Base-by-base conservation (phyloP, 1,140 invertebrate species). In the Diploscapter pachys region DNA sequence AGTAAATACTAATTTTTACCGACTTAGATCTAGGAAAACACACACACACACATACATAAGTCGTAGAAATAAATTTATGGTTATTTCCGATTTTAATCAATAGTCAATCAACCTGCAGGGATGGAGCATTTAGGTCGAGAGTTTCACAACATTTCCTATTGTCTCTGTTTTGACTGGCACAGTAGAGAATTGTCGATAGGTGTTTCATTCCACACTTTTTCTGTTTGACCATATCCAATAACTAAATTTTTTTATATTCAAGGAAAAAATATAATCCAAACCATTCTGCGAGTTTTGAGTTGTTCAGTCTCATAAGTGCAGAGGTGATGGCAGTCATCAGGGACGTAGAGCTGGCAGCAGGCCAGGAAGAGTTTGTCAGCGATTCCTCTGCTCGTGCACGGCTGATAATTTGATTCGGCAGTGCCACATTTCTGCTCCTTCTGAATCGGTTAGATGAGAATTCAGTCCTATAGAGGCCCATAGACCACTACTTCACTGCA, bases 271-370 rank as follows among this genome's bases (percentile, higher is more conserved):
- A 48, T 63, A 57, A 48, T 57, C 67, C 48, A 13, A 48, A 79
- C 78, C 78, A 79, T 73, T 55, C 75, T 79, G 65, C 77, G 73
- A n/a, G 77, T 72, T 2, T 69, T 66, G 11, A 63, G 49, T 8
- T 79, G 76, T 61, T 78, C 77, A n/a, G 78, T 79, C 52, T 79
- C 78, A 56, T 79, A 79, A 6, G 55, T 53, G 55, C 78, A 79
- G 71, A 79, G 70, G 11, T 66, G 63, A 61, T 79, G 78, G 52
- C 78, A 79, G 50, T 79, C 76, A 13, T 75, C 68, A 6, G 76
- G 72, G 5, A 75, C 78, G 65, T 79, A 79, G 9, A 78, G 51
- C 57, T 79, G 71, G 52, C 78, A 79, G 66, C 78, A 79, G 11
- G 78, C 62, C 57, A 68, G 53, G 72, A 79, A 79, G 2, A 79